Evolutionary conservation across 2,113 vertebrate species (phyloP).

Genomic region (Pogonocichla stellata): DNA sequence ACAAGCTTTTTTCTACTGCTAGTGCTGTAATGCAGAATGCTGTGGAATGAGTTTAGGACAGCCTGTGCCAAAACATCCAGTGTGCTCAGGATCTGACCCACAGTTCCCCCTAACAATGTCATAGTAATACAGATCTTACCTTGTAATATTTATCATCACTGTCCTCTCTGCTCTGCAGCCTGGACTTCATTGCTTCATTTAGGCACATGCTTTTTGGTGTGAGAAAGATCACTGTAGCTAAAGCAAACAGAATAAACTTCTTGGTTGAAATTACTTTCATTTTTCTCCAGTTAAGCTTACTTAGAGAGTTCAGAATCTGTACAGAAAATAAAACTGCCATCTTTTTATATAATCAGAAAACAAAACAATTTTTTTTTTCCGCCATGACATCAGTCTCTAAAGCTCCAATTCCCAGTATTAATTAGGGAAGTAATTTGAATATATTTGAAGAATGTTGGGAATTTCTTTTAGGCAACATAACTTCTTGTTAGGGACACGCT

Average conservation of each 20-base stretch:
- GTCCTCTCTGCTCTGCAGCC: slow-evolving; percentile 60
- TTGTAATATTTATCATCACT: slow-evolving; percentile 32
- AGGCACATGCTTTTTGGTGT: slow-evolving; percentile 49
- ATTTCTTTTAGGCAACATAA: slow-evolving; percentile 55
- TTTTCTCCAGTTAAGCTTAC: slow-evolving; percentile 50
- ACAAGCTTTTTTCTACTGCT: background rate
- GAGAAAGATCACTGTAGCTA: slow-evolving; percentile 56
- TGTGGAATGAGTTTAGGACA: background rate
- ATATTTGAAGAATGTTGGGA: slow-evolving; percentile 54
- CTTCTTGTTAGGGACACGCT: slow-evolving; percentile 44
- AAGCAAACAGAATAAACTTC: slow-evolving; percentile 53
- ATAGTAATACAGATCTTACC: slow-evolving; percentile 61
- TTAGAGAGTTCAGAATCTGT: background rate
- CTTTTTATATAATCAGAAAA: slow-evolving; percentile 72
- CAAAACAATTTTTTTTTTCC: slow-evolving; percentile 20
- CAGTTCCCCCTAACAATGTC: background rate
- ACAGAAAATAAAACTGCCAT: background rate
- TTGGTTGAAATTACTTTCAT: slow-evolving; percentile 66
- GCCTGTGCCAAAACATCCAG: background rate
- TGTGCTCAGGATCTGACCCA: background rate
- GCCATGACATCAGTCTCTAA: slow-evolving; percentile 45
- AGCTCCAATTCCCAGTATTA: slow-evolving; percentile 48
- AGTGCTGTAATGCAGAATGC: background rate
- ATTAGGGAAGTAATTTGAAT: slow-evolving; percentile 61
- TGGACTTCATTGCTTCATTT: slow-evolving; percentile 41